Percentiles rank a stretch among this genome's conserved stretches.
Evolutionary conservation across 2,113 vertebrate species (phyloP).

Genomic region (Accipiter cooperii): DNA sequence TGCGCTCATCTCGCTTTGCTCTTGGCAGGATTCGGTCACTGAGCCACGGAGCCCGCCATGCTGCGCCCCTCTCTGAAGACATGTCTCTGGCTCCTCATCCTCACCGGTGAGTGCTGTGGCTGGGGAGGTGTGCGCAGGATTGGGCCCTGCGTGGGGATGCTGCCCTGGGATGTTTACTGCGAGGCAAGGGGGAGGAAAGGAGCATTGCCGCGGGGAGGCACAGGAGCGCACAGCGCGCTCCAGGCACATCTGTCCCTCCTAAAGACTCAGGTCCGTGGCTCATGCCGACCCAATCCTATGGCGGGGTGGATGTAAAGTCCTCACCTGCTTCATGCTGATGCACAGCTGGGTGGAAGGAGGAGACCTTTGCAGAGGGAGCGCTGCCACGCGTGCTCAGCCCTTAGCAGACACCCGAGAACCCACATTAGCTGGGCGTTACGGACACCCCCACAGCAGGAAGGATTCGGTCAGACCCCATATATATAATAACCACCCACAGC

Average conservation of each 20-base stretch:
- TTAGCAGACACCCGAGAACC: neutral
- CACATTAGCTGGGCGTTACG: neutral
- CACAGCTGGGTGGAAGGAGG: neutral
- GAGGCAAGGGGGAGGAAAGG: neutral
- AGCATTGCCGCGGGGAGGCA: neutral
- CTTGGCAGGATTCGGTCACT: neutral
- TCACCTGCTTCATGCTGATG: neutral
- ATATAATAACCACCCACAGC: neutral
- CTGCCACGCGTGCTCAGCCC: neutral
- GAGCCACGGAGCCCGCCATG: neutral
- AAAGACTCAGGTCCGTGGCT: accelerated
- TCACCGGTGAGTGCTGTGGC: slow-evolving; percentile 56
- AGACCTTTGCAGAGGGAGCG: neutral
- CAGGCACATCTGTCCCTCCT: neutral
- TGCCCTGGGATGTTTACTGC: neutral
- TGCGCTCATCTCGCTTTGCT: neutral
- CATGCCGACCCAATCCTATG: neutral
- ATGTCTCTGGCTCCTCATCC: neutral
- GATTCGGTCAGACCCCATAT: neutral
- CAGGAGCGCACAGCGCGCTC: neutral
- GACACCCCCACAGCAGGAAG: neutral
- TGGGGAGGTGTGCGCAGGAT: neutral
- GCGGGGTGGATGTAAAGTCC: accelerated
- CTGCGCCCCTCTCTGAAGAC: neutral
- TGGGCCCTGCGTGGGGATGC: neutral